These are phyloP conservation scores for Anneissia japonica DNA, from an alignment of 35 echinoderm and acorn worm genomes.

Conservation along the genomic window DNA sequence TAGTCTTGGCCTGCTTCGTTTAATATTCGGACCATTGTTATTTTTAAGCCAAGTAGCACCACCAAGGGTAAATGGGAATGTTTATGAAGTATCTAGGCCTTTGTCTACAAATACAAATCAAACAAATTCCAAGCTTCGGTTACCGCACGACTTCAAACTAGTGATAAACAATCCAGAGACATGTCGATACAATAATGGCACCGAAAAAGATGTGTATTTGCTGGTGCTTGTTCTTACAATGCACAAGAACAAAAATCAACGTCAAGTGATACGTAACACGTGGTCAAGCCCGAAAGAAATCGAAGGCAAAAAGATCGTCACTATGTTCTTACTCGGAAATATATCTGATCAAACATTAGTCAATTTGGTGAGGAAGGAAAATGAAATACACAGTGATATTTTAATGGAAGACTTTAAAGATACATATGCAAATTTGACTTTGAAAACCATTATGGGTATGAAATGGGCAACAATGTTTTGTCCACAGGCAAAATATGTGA, in stretches of 20 bases:
- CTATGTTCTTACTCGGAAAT: slow-evolving; percentile 37
- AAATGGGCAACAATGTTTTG: slow-evolving; percentile 78
- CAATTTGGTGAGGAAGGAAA: neutral
- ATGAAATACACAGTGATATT: slow-evolving; percentile 47
- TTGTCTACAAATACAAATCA: no score
- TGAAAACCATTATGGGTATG: slow-evolving; percentile 82
- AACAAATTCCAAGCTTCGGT: neutral
- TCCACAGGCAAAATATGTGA: slow-evolving; percentile 57
- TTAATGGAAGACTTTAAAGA: slow-evolving; percentile 72
- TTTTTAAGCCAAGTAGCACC: no score
- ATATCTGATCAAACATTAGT: neutral
- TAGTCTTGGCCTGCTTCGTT: no score
- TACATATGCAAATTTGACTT: slow-evolving; percentile 72
- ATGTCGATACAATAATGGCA: neutral
- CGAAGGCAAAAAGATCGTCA: slow-evolving; percentile 18
- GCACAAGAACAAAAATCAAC: slow-evolving; percentile 27
- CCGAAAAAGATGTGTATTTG: neutral
- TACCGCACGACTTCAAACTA: neutral
- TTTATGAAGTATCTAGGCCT: no score
- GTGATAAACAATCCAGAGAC: neutral
- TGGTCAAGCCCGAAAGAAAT: slow-evolving; percentile 31
- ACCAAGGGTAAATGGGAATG: no score
- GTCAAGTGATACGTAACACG: slow-evolving; percentile 37
- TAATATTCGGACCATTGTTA: no score
- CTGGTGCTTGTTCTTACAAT: slow-evolving; percentile 49